Evolutionary conservation across 2,113 vertebrate species (phyloP), one percentile per base, ranked within the genome.

Genomic region (Chaetodon auriga): DNA sequence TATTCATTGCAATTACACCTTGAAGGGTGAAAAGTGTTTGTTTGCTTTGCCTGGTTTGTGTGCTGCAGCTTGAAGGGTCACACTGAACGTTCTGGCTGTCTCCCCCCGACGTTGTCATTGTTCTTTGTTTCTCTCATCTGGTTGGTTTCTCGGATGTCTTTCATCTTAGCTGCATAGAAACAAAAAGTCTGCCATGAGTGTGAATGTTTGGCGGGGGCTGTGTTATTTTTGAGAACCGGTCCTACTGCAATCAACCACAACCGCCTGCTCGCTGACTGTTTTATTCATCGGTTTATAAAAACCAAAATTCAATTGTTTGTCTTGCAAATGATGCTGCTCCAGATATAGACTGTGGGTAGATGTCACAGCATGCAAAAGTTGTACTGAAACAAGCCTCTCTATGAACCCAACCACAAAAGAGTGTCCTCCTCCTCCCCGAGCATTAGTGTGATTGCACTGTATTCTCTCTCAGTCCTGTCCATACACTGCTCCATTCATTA

Each of bases 401-500:
- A 75, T 77, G 54, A 92, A 68, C 63, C 36, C 16, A 30, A 68
- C 51, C 80, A 72, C 83, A 77, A 53, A 78, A 72, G 53, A 45
- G 57, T 5, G 0, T 63, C 69, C 65, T 81, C 62, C 43, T 66
- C 45, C 54, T 78, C 75, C 60, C 46, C 15, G 6, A 82, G 51
- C 64, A 71, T 86, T 23, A 70, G 54, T 72, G 82, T 78, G 51
- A 84, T 53, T 75, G 68, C 43, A 66, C 63, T 65, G 35, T 60
- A 36, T 30, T 66, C 66, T 85, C 63, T 64, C 75, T 68, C 70
- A 62, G 23, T 79, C 51, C 48, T 72, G 35, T 45, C 61, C 66
- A 51, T n/a, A 70, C 68, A 38, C 53, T 1, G 30, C 81, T 81
- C 60, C 43, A 65, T 82, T 87, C 82, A 87, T 92, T 91, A 88